Evolutionary conservation across 2,888 invertebrate species (phyloP), one percentile per base, ranked within the genome.

Genomic region (Mechanitis mazaeus): DNA sequence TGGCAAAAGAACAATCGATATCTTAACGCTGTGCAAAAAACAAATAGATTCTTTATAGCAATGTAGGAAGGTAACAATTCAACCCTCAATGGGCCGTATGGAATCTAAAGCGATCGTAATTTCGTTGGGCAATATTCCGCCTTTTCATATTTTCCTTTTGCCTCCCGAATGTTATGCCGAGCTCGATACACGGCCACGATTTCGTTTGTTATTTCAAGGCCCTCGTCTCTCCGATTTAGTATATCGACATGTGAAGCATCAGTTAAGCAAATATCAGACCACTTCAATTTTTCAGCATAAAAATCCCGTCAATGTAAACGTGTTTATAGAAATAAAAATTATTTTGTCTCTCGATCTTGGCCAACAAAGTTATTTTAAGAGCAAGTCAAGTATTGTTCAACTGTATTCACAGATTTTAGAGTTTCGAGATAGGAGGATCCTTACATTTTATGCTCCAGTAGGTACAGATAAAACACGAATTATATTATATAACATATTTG

Each of bases 61-160:
- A 85, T 81, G 85, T 83, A 81, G 77, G 80, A 84, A 87, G 86
- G 85, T 85, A 85, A 88, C 86, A 88, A 87, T 87, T 87, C 83
- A 84, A 81, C 84, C 79, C 83, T 83, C 85, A 84, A 87, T 87
- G 82, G 86, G 81, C 81, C 82, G 84, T 83, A 80, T 74, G 80
- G 85, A 87, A 85, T 87, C 87, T 81, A 87, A 88, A 87, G 82
- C 83, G 86, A 87, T 86, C 85, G 87, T 87, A 88, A 89, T 89
- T 87, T 87, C 80, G 87, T 83, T 84, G 83, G 84, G 85, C 85
- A 85, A 89, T 87, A 87, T 87, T 87, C 84, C 75, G 83, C 81
- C 83, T 86, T 88, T 86, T 85, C 87, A 89, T 88, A 87, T 87
- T 88, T 87, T 84, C 83, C 79, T 83, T 81, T 85, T 84, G 79